Conservation (phyloP, 2,888 invertebrate species). For the Heteromurus nitidus region DNA sequence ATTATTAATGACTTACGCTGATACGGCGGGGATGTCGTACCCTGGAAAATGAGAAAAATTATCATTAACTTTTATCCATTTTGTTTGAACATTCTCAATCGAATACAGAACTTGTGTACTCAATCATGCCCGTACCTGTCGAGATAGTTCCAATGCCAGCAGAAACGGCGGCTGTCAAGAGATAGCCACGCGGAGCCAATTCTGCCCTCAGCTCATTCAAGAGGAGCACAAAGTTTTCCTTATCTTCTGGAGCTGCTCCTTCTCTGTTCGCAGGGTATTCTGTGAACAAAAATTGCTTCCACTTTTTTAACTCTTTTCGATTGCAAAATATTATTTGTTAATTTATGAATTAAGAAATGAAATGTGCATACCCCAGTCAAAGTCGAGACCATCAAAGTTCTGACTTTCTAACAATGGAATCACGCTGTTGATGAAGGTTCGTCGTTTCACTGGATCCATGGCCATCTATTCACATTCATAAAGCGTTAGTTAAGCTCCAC, state of each 20-base stretch:
- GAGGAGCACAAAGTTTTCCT: constrained; percentile 78
- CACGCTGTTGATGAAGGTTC: constrained; percentile 79
- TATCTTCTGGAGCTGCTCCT: constrained; percentile 71
- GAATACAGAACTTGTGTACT: no score
- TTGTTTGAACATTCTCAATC: no score
- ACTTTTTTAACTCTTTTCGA: not conserved
- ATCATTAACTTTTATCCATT: no score
- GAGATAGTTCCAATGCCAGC: constrained; percentile 76
- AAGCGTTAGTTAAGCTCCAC: no score
- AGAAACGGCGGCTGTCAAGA: constrained; percentile 80
- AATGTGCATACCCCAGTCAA: constrained; percentile 80
- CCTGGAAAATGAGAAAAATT: constrained; percentile 76
- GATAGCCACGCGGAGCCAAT: constrained; percentile 77
- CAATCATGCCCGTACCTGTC: no score
- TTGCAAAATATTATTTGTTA: no score
- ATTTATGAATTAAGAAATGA: no score
- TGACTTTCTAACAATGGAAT: constrained; percentile 78
- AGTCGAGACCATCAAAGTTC: constrained; percentile 83
- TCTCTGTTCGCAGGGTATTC: constrained; percentile 64
- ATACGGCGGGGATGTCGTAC: constrained; percentile 80
- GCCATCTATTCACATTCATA: constrained; percentile 76
- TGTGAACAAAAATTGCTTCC: no score
- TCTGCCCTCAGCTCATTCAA: constrained; percentile 79
- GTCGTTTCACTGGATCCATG: constrained; percentile 75
- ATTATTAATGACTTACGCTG: constrained; percentile 76